Evolutionary conservation across 2,113 vertebrate genomes (phyloP).

Genomic region (Callionymus lyra): DNA sequence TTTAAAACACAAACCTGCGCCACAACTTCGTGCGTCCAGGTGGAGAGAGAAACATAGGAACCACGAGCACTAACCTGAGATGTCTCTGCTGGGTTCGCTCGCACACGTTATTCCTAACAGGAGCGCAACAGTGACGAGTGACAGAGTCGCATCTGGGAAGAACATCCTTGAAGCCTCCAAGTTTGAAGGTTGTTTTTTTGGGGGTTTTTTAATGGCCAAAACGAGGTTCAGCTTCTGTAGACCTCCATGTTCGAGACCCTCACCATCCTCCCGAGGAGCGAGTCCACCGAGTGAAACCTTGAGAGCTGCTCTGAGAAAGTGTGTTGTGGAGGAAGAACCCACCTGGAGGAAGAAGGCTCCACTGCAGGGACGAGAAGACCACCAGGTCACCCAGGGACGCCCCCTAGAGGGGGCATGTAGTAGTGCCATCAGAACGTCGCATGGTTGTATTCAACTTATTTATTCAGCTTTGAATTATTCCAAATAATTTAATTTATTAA

Average conservation of each 20-base stretch:
- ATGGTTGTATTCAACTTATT: no score
- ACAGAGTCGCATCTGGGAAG: conserved; percentile 65
- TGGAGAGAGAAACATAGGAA: not conserved
- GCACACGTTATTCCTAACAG: conserved; percentile 71
- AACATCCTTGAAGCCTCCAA: conserved; percentile 75
- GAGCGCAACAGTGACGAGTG: conserved; percentile 63
- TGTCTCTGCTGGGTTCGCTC: conserved; percentile 66
- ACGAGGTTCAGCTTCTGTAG: not conserved
- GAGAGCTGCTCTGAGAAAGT: conserved; percentile 9
- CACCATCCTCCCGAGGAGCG: conserved; percentile 29
- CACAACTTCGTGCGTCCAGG: not conserved
- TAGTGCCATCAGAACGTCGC: no score
- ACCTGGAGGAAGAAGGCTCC: conserved; percentile 42
- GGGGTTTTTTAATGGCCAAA: no score
- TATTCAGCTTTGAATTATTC: no score
- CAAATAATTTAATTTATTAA: no score
- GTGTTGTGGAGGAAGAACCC: conserved; percentile 23
- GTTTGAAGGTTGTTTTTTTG: conserved; percentile 1
- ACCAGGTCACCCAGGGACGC: not conserved
- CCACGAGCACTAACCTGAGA: conserved; percentile 78
- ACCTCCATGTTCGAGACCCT: conserved; percentile 31
- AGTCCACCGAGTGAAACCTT: no score
- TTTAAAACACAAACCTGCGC: conserved; percentile 1
- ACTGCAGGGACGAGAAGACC: conserved; percentile 47
- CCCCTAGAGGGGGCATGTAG: not conserved